Conservation (phyloP, 2,888 invertebrate genomes). For the Callosobruchus maculatus region DNA sequence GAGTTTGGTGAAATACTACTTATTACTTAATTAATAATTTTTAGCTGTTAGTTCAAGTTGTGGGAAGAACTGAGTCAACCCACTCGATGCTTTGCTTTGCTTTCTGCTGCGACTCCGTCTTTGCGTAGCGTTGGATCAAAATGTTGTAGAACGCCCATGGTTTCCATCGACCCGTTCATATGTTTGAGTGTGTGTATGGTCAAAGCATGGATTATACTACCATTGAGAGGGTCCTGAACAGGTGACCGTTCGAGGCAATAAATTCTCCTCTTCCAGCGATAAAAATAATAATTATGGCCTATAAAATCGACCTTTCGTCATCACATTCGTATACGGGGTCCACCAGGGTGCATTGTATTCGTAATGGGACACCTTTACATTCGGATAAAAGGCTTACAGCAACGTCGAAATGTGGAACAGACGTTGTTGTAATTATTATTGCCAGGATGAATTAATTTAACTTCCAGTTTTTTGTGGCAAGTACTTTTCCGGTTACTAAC, state of each 20-base stretch:
- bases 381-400: background rate
- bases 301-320: slow-evolving; percentile 37
- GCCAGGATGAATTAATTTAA: too few species aligned
- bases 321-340: slow-evolving; percentile 17
- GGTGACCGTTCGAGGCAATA: slow-evolving; percentile 34
- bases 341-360: background rate
- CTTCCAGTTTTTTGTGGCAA: too few species aligned
- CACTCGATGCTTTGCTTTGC: too few species aligned
- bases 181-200: background rate
- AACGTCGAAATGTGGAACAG: background rate
- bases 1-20: too few species aligned
- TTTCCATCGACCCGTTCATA: background rate
- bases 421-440: background rate
- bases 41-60: too few species aligned
- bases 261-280: slow-evolving; percentile 38
- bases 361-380: background rate
- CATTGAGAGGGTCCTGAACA: slow-evolving; percentile 29
- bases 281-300: slow-evolving; percentile 38
- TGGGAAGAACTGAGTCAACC: too few species aligned
- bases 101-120: too few species aligned
- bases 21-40: too few species aligned
- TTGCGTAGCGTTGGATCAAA: background rate
- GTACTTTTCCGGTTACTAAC: too few species aligned
- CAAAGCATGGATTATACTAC: slow-evolving; percentile 14
- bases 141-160: slow-evolving; percentile 21